These are phyloP conservation scores for Nasua narica DNA, from an alignment of 2,797 vertebrate genomes.

Conservation along the genomic window DNA sequence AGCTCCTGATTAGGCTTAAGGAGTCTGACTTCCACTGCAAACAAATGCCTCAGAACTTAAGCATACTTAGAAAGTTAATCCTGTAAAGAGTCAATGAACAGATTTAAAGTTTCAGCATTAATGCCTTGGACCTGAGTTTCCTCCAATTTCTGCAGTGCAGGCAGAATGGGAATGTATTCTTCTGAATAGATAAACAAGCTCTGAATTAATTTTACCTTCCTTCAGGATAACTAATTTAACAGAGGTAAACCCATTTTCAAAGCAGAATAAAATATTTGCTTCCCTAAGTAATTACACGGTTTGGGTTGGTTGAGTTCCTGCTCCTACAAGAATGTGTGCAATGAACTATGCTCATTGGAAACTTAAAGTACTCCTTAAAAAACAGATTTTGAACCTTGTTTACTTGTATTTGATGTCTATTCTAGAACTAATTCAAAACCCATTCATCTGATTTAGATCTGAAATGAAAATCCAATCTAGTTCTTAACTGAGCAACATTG, in stretches of 20 bases:
- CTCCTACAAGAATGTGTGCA: neutral
- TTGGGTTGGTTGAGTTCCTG: neutral
- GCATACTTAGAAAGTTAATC: slow-evolving; percentile 72
- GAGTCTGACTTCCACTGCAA: slow-evolving; percentile 53
- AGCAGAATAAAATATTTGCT: slow-evolving; percentile 61
- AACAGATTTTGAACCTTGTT: slow-evolving; percentile 22
- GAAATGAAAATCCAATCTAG: neutral
- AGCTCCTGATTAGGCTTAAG: slow-evolving; percentile 73
- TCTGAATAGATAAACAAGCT: slow-evolving; percentile 59
- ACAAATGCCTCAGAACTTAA: slow-evolving; percentile 60
- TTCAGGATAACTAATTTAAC: slow-evolving; percentile 56
- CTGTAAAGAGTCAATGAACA: slow-evolving; percentile 64
- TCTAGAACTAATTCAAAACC: neutral
- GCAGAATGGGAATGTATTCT: slow-evolving; percentile 24
- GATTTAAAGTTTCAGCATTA: slow-evolving; percentile 68
- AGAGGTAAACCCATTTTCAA: slow-evolving; percentile 55
- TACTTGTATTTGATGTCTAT: slow-evolving; percentile 46
- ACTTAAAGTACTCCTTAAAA: slow-evolving; percentile 11
- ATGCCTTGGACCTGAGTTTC: slow-evolving; percentile 29
- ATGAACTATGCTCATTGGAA: slow-evolving; percentile 35
- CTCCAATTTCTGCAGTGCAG: slow-evolving; percentile 60
- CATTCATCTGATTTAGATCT: neutral
- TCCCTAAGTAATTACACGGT: slow-evolving; percentile 43
- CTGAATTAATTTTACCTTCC: slow-evolving; percentile 6
- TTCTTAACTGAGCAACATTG: neutral